Evolutionary conservation across 2,888 invertebrate species (phyloP), one percentile per base, ranked within the genome.

Genomic region (Escarpia spicata): DNA sequence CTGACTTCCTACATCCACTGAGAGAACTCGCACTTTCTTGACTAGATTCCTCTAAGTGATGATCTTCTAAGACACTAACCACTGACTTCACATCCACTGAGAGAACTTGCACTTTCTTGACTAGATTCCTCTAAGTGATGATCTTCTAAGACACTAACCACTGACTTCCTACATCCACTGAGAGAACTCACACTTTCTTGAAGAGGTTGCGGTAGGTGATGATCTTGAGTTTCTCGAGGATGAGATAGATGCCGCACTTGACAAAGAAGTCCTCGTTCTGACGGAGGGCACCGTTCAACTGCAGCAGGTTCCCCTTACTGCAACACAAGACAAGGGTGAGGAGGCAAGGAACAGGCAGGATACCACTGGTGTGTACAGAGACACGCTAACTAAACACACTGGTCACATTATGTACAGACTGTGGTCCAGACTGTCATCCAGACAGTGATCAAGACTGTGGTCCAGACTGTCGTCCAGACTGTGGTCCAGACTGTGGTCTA

Each of bases 151-250:
- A 75, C 9, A 52, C 19, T 75, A 75, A 75, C 26, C 75, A 93
- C 92, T 52, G 15, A 75, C 19, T 43, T 26, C 19, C 19, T 26
- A 6, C 26, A 26, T n/a, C 3, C 75, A 26, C n/a, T 75, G 6
- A 26, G 19, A 75, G 52, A 43, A 96, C 97, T 96, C 96, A 98
- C 97, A 98, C 99, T 97, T 98, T 99, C 95, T 99, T 98, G 96
- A 99, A 99, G 93, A 99, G 97, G 97, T 99, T 99, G 94, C 99
- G 97, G 96, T 99, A 99, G 0, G 99, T 98, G 93, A 99, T 98
- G 93, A 98, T 98, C 96, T 99, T 99, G 15, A 99, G 97, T 96
- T 99, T 99, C 96, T 99, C 99, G 37, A 99, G 98, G 95, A 99
- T 98, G 92, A 99, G 97, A 97, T 99, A 99, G 95, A 99, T 99